Evolutionary conservation across 2,888 invertebrate genomes (phyloP).

Genomic region (Hypsopygia costalis): DNA sequence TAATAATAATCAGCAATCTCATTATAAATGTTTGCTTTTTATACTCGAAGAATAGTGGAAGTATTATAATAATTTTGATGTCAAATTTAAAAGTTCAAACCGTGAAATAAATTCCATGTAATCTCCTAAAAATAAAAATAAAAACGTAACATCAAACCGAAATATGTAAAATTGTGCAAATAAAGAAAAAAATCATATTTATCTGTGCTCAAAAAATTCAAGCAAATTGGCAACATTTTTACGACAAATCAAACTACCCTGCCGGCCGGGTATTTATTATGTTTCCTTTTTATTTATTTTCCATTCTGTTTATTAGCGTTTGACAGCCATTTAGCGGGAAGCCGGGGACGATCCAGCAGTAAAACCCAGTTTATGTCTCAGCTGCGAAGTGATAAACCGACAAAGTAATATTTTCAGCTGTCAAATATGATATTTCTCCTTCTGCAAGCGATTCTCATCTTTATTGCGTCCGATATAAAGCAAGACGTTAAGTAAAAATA

Average conservation of each 20-base stretch:
- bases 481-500: too few relatives aligned
- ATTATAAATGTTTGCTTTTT: too few relatives aligned
- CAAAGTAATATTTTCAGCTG: slow-evolving; percentile 23
- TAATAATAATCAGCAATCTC: too few relatives aligned
- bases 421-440: slow-evolving; percentile 14
- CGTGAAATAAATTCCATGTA: too few relatives aligned
- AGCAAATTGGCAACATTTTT: slow-evolving; percentile 13
- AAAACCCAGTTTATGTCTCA: slow-evolving; percentile 30
- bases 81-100: too few relatives aligned
- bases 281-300: slow-evolving; percentile 30
- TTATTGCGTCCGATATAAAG: background rate
- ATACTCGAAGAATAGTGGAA: too few relatives aligned
- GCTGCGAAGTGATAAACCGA: slow-evolving; percentile 30
- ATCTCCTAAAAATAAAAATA: too few relatives aligned
- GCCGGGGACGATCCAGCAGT: slow-evolving; percentile 21
- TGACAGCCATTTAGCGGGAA: slow-evolving; percentile 31
- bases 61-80: too few relatives aligned
- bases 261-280: slow-evolving; percentile 14
- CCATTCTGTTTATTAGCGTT: slow-evolving; percentile 33
- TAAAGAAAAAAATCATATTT: too few relatives aligned
- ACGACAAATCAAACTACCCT: slow-evolving; percentile 23
- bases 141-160: too few relatives aligned
- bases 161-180: too few relatives aligned
- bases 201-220: too few relatives aligned
- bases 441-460: background rate